Base-by-base conservation (phyloP, 2,113 vertebrate genomes). In the Opisthocomus hoazin region DNA sequence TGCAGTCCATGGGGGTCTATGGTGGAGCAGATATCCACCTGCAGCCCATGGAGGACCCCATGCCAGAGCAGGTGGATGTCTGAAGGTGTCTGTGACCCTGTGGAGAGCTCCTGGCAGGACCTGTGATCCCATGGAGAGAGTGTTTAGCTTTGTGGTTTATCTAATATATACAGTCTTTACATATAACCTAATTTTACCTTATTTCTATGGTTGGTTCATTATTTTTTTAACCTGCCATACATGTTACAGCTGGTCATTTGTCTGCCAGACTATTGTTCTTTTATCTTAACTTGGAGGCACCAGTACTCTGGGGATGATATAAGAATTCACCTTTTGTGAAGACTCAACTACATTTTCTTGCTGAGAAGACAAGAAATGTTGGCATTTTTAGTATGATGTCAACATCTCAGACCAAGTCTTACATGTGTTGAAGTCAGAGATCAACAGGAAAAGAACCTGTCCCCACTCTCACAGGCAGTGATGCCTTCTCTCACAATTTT, bases 181-280 rank as follows among this genome's bases (percentile, higher is more conserved):
- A 21, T 37, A 43, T 34, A 12, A 9, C 10, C 8, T 48, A 41
- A 37, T 81, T 81, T 54, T 36, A 61, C 27, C 21, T 46, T 86
- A 19, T 21, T 54, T 60, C 22, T 74, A 1, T 60, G 24, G 10
- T 30, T 54, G 26, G 2, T 53, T 61, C 10, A 12, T 15, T 37
- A 12, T 0, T 11, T 36, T 78, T 64, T 29, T 53, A 66, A 45
- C 1, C 1, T n/a, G 32, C 7, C 15, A 12, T 45, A 26, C 8
- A 86, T 26, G n/a, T 10, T 14, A 54, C 27, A 78, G 36, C 11
- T 66, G 51, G 37, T n/a, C 16, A 13, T 8, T 43, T 57, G 6
- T 77, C 43, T 70, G 41, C 12, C 32, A 58, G 12, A 30, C 22
- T 64, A 39, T 43, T 51, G 15, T 57, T 75, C 18, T 12, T 37